A percentile compares a stretch with the other conserved stretches of the same genome.
These are phyloP conservation scores for Girardinus metallicus DNA, from an alignment of 2,797 vertebrate species.

Conservation along the genomic window DNA sequence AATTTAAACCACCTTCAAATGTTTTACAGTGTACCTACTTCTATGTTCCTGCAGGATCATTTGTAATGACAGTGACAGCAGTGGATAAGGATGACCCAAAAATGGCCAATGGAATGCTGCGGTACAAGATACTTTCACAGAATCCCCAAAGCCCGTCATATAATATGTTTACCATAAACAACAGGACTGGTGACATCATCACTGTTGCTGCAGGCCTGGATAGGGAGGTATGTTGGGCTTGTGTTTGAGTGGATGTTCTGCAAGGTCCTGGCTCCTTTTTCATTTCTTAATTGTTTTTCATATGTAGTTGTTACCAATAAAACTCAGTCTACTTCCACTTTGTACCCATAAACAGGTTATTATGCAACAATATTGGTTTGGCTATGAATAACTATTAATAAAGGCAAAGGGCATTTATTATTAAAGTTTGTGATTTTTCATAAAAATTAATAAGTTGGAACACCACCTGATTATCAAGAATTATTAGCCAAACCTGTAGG, in stretches of 20 bases:
- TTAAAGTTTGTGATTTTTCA: not conserved
- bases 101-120: slow-evolving; percentile 93
- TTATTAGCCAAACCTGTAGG: not conserved
- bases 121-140: slow-evolving; percentile 96
- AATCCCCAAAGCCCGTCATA: slow-evolving; percentile 92
- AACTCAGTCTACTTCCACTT: not conserved
- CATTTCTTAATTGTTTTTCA: not conserved
- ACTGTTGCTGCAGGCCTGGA: slow-evolving; percentile 97
- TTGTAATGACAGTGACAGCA: slow-evolving; percentile 96
- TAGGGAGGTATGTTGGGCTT: slow-evolving; percentile 85
- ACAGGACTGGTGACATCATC: slow-evolving; percentile 96
- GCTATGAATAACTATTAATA: not conserved
- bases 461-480: not conserved
- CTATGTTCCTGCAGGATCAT: slow-evolving; percentile 84
- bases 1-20: no score
- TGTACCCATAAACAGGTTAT: not conserved
- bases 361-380: not conserved
- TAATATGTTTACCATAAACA: slow-evolving; percentile 99
- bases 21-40: not conserved
- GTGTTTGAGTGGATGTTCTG: slow-evolving; percentile 16
- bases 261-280: not conserved
- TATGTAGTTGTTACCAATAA: not conserved
- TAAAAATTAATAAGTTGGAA: not conserved
- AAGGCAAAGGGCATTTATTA: not conserved
- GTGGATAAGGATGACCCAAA: slow-evolving; percentile 96